Evolutionary conservation across 2,797 vertebrate species (phyloP), one percentile per base, ranked within the genome.

Genomic region (Microctenopoma steveboyesi): DNA sequence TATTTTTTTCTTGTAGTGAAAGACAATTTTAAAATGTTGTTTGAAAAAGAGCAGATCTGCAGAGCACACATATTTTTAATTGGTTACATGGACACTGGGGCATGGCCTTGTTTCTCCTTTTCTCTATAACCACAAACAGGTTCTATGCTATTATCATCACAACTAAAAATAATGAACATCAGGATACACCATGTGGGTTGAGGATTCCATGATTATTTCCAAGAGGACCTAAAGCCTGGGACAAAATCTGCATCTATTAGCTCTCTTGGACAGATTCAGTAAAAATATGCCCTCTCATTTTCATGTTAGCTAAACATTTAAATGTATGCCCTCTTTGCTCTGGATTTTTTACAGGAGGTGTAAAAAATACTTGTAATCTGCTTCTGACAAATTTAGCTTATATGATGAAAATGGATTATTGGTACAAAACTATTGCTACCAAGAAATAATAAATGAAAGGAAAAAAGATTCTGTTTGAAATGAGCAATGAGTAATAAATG

Each of bases 381-480:
- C 16, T 69, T 57, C 11, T 54, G 61, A 57, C 74, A 81, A 45
- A 78, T 69, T 56, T 46, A 25, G 22, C 27, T 68, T 62, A 63
- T 52, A 50, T 37, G 67, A 75, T 35, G 46, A 71, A 75, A 75
- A 76, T 67, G 0, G 65, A 76, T 68, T 59, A 64, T 25, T 77
- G 64, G 37, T 25, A 16, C n/a, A 64, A 18, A 55, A 69, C 55
- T 64, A 77, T 49, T 55, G 57, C 68, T 74, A 47, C 60, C 4
- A 22, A 51, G 64, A 39, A 73, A 61, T 79, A 69, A 73, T 73
- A 74, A 73, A 76, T 75, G 30, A 66, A 69, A 53, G 74, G 74
- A 45, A 35, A 60, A 87, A 82, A 82, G 81, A 76, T 81, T 86
- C 35, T 85, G 58, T 63, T 88, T 79, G 55, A 83, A 79, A 79